Conservation (phyloP, 1,140 invertebrate genomes). For the Euura lappo region DNA sequence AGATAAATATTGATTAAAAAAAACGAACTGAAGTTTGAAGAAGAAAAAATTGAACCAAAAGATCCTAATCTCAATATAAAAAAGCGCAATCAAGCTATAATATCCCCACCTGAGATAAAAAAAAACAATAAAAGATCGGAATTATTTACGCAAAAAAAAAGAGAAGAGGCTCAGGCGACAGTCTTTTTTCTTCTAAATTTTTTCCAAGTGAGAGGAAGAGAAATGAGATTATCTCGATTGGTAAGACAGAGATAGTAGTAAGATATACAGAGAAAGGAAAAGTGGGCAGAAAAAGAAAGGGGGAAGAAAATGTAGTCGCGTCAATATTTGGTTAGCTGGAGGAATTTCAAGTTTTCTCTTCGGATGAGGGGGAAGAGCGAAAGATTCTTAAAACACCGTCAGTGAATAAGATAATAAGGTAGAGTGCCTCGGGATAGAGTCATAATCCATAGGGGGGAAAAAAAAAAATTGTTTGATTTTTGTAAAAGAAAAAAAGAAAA, state of each 20-base stretch:
- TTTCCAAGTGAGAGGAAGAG: background rate
- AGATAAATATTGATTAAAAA: too few relatives aligned
- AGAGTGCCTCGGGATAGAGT: too few relatives aligned
- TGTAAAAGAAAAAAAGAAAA: too few relatives aligned
- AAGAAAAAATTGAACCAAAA: too few relatives aligned
- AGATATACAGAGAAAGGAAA: background rate
- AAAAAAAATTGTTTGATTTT: too few relatives aligned
- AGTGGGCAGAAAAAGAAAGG: background rate
- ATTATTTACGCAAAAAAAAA: background rate
- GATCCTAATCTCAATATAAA: too few relatives aligned
- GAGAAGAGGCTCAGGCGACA: background rate
- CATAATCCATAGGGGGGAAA: too few relatives aligned
- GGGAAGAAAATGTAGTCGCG: background rate
- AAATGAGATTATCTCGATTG: background rate
- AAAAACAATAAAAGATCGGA: background rate
- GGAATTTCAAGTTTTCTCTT: background rate
- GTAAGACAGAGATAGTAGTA: background rate
- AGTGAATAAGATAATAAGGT: too few relatives aligned
- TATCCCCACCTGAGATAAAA: background rate
- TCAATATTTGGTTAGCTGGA: background rate
- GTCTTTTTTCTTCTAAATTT: too few relatives aligned
- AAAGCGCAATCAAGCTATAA: background rate
- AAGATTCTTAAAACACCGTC: too few relatives aligned
- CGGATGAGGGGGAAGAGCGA: background rate
- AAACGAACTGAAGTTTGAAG: too few relatives aligned